Conservation (phyloP, 2,888 invertebrate genomes). For the Drosophila anomalata region DNA sequence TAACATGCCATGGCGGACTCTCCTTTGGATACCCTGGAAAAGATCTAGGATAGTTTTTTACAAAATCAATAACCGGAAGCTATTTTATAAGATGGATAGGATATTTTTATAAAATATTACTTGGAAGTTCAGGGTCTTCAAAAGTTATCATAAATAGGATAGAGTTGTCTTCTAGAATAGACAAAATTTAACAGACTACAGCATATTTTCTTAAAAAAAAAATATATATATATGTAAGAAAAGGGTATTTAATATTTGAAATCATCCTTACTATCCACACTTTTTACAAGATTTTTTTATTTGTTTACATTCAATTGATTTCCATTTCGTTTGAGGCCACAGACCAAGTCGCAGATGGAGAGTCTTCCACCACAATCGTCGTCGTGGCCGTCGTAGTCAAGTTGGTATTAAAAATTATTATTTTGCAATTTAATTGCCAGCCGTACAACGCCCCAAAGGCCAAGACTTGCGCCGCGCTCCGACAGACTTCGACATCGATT, state of each 20-base stretch:
- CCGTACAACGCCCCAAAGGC: slow-evolving; percentile 55
- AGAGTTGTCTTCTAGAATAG: no score
- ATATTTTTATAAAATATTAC: no score
- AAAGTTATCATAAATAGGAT: no score
- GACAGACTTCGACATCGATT: slow-evolving; percentile 66
- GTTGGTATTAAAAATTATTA: slow-evolving; percentile 70
- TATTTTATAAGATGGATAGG: no score
- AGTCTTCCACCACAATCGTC: slow-evolving; percentile 28
- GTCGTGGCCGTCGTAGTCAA: slow-evolving; percentile 22
- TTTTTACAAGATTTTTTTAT: neutral
- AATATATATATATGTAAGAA: no score
- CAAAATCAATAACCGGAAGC: no score
- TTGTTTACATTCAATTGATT: slow-evolving; percentile 56
- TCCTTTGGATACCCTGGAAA: slow-evolving; percentile 17
- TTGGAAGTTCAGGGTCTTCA: no score
- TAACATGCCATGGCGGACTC: slow-evolving; percentile 48
- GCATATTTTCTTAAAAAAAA: no score
- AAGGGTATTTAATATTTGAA: neutral
- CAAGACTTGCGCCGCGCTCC: slow-evolving; percentile 48
- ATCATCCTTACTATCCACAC: neutral
- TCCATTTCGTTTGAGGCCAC: slow-evolving; percentile 68
- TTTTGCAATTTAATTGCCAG: slow-evolving; percentile 76
- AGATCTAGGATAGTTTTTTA: neutral
- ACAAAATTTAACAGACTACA: no score
- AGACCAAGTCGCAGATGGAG: slow-evolving; percentile 30